Percentiles rank a stretch among this genome's conserved stretches.
These are phyloP conservation scores for Tragelaphus buxtoni DNA, from an alignment of 2,113 vertebrate species.

Conservation along the genomic window DNA sequence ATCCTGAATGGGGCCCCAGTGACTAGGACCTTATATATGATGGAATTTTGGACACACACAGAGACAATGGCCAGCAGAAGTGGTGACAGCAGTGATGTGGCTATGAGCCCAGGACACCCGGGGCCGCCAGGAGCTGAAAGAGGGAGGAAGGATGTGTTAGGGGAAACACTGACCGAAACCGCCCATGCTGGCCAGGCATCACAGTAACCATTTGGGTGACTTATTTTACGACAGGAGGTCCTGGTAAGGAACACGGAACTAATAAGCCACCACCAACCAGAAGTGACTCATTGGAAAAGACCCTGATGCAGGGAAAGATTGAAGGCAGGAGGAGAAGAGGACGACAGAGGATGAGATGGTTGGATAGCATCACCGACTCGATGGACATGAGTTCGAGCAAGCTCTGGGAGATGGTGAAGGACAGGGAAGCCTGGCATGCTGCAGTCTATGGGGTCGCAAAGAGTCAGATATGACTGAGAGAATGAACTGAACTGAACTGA, in stretches of 20 bases:
- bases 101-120: accelerated
- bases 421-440: background rate
- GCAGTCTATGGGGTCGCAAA: background rate
- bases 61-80: too few species aligned
- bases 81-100: background rate
- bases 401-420: background rate
- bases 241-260: background rate
- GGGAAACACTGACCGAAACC: background rate
- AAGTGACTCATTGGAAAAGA: background rate
- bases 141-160: background rate
- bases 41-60: too few species aligned
- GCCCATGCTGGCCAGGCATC: background rate
- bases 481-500: background rate
- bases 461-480: accelerated
- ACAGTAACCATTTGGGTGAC: background rate
- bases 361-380: background rate
- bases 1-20: too few species aligned
- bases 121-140: background rate
- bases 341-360: background rate
- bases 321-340: background rate
- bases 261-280: background rate
- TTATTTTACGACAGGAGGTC: background rate
- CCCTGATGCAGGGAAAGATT: background rate
- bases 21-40: too few species aligned
- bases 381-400: background rate